These are phyloP conservation scores for Morelia viridis DNA, from an alignment of 2,797 vertebrate species.

Conservation along the genomic window DNA sequence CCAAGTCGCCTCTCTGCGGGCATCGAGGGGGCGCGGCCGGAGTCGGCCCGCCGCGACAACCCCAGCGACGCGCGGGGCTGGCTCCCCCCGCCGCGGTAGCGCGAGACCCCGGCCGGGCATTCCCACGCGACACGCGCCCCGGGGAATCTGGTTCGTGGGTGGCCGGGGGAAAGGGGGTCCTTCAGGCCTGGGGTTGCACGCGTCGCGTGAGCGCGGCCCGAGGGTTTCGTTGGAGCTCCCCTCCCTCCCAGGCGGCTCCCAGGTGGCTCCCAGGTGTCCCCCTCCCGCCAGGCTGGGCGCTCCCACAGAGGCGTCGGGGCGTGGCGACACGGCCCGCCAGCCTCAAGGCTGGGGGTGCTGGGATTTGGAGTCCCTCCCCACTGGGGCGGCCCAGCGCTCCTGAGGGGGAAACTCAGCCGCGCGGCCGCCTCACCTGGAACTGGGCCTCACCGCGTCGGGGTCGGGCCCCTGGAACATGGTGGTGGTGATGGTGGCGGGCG, in stretches of 20 bases:
- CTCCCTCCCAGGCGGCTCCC: no score
- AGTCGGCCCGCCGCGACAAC: no score
- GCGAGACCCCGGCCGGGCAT: neutral
- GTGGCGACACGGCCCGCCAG: no score
- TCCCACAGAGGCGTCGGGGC: no score
- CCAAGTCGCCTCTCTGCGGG: neutral
- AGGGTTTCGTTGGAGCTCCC: no score
- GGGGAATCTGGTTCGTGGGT: neutral
- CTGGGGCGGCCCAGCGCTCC: neutral
- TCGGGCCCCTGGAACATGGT: constrained; percentile 85
- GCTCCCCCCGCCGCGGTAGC: neutral
- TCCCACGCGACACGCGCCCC: neutral
- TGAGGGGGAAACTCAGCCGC: neutral
- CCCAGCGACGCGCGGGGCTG: neutral
- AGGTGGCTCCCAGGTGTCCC: no score
- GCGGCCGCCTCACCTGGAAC: constrained; percentile 79
- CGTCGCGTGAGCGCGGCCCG: neutral
- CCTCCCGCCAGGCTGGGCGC: no score
- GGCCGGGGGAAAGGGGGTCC: neutral
- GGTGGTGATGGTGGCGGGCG: constrained; percentile 70
- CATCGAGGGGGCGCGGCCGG: neutral
- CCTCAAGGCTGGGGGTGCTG: neutral
- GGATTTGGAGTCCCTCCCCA: neutral
- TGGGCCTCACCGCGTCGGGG: constrained; percentile 69
- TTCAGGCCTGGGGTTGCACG: neutral